Base-by-base conservation (phyloP, 2,888 invertebrate species). In the Merodon equestris region DNA sequence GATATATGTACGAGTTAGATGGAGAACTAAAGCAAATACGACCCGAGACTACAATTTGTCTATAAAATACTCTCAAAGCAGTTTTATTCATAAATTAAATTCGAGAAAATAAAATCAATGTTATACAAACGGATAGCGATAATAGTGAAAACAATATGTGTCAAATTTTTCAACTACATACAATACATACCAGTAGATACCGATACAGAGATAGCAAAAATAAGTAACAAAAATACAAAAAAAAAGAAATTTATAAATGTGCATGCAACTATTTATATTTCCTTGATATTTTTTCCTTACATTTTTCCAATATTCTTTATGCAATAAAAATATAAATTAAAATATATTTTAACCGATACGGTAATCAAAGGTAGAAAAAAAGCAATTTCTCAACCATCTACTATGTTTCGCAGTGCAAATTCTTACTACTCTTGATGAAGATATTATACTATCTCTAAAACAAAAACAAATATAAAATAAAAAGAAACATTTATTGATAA, bases 81-180 rank as follows among this genome's bases (percentile, higher is more conserved):
- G 27, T 27, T 34, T 18, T 47, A 18, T 12, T 18, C 45, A 14
- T 45, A 13, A 36, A 36, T 15, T 14, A 36, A 17, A 36, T 13
- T 27, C 19, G 27, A 14, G 9, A 40, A 40, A 61, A 36, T 45
- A 47, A 57, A 58, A 47, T 64, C 50, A 60, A 38, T 45, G 51
- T 68, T 60, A 66, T 57, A 61, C 64, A 64, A 51, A 61, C 12
- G 42, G 50, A 13, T 51, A 61, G 61, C 76, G 15, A 77, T 27
- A 54, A 48, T 47, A 67, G 27, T n/a, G 44, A 14, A 58, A 17
- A 64, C 58, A 60, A 67, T 68, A 77, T 77, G 77, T 77, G 77
- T 77, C 77, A 77, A 77, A 77, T 77, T 77, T 77, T 68, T 27
- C 27, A 27, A 73, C 44, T 56, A 27, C 27, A 27, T 27, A 27